A percentile compares a stretch with the other conserved stretches of the same genome.
Evolutionary conservation across 2,888 invertebrate genomes (phyloP).

Genomic region (Phyllotreta cruciferae): DNA sequence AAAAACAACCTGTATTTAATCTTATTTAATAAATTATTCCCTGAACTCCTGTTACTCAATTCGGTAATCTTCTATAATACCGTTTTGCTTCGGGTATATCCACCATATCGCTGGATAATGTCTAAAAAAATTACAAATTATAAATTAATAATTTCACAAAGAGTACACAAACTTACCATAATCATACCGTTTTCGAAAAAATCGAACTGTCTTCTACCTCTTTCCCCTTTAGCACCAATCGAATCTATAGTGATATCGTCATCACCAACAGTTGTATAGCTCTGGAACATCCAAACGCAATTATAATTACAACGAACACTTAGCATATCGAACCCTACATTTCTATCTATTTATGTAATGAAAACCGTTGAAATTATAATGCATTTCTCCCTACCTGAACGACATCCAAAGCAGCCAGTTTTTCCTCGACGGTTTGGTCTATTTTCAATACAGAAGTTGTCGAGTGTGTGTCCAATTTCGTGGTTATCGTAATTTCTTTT

Average conservation of each 20-base stretch:
- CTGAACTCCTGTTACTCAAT: not conserved
- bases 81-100: constrained; percentile 38
- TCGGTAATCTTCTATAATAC: constrained; percentile 31
- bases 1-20: too few species aligned
- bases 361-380: not conserved
- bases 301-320: not conserved
- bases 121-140: constrained; percentile 34
- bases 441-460: constrained; percentile 33
- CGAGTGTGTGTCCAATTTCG: constrained; percentile 28
- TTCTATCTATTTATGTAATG: too few species aligned
- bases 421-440: constrained; percentile 41
- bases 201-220: constrained; percentile 37
- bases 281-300: constrained; percentile 7
- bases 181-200: constrained; percentile 36
- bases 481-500: constrained; percentile 36
- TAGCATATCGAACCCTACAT: not conserved
- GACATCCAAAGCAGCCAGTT: constrained; percentile 35
- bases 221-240: constrained; percentile 33
- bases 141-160: not conserved
- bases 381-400: constrained; percentile 41
- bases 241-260: constrained; percentile 36
- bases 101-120: constrained; percentile 32
- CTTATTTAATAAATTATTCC: not conserved
- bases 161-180: constrained; percentile 36
- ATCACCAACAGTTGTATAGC: constrained; percentile 1